phyloP scores from a whole-genome alignment of 2,888 invertebrate species.

The Drosophila fulvimacula region DNA sequence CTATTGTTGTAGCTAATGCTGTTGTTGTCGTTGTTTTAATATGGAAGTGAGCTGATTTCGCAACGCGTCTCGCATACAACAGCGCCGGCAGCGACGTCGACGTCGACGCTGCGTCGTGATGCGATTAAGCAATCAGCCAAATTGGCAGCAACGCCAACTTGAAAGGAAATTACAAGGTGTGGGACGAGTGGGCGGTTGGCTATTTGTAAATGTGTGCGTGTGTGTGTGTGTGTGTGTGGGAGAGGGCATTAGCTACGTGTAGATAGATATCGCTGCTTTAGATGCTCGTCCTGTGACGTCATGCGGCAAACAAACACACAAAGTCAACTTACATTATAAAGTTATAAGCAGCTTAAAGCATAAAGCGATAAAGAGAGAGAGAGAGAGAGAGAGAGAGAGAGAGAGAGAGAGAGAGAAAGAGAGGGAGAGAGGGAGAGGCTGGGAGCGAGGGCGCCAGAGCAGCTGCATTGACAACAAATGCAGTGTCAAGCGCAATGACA shows the following conservation, averaged over 20 bases:
- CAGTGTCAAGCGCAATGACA: conserved; percentile 28
- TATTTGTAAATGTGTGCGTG: conserved; percentile 2
- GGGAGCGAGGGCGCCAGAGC: neutral
- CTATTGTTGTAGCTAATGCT: conserved; percentile 34
- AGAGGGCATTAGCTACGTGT: conserved; percentile 51
- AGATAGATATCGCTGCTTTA: conserved; percentile 51
- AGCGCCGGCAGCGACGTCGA: conserved; percentile 15
- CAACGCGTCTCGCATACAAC: conserved; percentile 44
- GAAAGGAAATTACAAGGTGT: conserved; percentile 77
- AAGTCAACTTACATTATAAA: conserved; percentile 56
- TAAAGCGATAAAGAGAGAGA: too few species aligned
- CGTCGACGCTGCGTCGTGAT: conserved; percentile 65
- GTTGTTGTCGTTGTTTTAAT: conserved; percentile 39
- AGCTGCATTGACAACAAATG: conserved; percentile 20
- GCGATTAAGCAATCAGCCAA: conserved; percentile 79
- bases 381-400: too few species aligned
- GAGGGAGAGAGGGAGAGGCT: neutral
- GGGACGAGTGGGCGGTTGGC: conserved; percentile 6
- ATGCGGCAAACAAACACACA: conserved; percentile 49
- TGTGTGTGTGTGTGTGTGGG: neutral
- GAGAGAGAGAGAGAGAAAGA: neutral
- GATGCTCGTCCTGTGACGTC: conserved; percentile 42
- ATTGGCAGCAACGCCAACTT: conserved; percentile 80
- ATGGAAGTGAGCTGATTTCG: conserved; percentile 67
- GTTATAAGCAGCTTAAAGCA: conserved; percentile 37